Percentiles rank a stretch among this genome's conserved stretches.
These are phyloP conservation scores for Plecturocebus donacophilus DNA, from an alignment of 2,113 vertebrate species.

Conservation along the genomic window DNA sequence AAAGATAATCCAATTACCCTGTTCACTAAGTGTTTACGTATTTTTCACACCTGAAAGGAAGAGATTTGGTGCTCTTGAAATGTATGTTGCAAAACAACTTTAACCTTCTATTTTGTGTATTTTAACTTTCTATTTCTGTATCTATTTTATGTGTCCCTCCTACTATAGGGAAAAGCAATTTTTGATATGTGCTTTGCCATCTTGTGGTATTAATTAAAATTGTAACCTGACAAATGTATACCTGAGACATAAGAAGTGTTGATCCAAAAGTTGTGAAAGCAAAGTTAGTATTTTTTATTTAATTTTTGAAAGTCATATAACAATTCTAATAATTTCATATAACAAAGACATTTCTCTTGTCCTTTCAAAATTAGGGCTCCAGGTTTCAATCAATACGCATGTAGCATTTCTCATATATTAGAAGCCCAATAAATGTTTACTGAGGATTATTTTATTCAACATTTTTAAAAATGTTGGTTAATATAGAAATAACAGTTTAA, in stretches of 20 bases:
- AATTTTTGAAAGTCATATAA: neutral
- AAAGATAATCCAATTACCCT: conserved; percentile 72
- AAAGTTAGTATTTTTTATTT: neutral
- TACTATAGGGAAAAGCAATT: neutral
- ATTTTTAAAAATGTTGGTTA: neutral
- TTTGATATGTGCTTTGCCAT: neutral
- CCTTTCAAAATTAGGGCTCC: neutral
- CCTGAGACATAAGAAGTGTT: neutral
- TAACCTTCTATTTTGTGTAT: conserved; percentile 29
- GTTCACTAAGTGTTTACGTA: conserved; percentile 20
- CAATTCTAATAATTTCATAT: neutral
- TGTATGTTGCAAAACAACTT: conserved; percentile 35
- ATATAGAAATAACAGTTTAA: neutral
- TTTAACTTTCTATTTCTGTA: conserved; percentile 36
- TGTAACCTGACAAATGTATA: neutral
- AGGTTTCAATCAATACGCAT: neutral
- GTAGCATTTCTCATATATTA: neutral
- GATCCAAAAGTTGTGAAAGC: neutral
- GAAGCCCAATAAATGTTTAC: neutral
- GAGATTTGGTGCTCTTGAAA: neutral
- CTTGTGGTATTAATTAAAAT: conserved; percentile 38
- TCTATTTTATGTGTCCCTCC: neutral
- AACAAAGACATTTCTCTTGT: neutral
- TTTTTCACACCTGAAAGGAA: conserved; percentile 38
- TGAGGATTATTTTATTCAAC: neutral